These are phyloP conservation scores for Mimumesa dahlbomi DNA, from an alignment of 2,888 invertebrate species.

Conservation along the genomic window DNA sequence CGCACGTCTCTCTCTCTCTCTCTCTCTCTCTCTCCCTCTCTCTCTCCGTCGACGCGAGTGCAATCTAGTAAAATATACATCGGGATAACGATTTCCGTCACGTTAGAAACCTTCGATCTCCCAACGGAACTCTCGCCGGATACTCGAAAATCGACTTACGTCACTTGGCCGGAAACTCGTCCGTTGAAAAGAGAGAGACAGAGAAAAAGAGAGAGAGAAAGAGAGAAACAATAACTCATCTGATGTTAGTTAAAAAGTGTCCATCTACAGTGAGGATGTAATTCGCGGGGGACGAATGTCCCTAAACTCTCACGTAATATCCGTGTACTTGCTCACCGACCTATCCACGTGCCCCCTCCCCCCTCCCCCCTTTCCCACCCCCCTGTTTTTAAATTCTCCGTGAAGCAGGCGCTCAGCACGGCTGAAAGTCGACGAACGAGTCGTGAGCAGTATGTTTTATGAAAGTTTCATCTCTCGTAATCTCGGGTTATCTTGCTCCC, in stretches of 20 bases:
- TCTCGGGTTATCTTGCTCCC: constrained; percentile 59
- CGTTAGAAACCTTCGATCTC: not conserved
- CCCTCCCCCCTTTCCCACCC: constrained; percentile 11
- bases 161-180: not conserved
- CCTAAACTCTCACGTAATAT: constrained; percentile 65
- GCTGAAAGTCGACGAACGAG: constrained; percentile 55
- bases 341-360: constrained; percentile 5
- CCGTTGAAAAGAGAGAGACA: no score
- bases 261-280: constrained; percentile 17
- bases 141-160: constrained; percentile 48
- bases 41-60: not conserved
- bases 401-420: constrained; percentile 40
- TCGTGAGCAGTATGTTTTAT: constrained; percentile 67
- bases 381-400: constrained; percentile 61
- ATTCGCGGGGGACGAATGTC: constrained; percentile 33
- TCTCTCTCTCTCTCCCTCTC: no score
- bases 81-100: constrained; percentile 29
- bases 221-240: not conserved
- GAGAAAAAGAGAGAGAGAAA: no score
- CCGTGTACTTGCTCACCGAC: constrained; percentile 50
- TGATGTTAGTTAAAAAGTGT: constrained; percentile 38
- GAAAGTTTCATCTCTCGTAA: constrained; percentile 74
- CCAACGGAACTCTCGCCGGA: constrained; percentile 15
- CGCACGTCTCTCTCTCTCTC: no score
- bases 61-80: constrained; percentile 29